Evolutionary conservation across 1,140 invertebrate species (phyloP).

Genomic region (Tribolium madens): DNA sequence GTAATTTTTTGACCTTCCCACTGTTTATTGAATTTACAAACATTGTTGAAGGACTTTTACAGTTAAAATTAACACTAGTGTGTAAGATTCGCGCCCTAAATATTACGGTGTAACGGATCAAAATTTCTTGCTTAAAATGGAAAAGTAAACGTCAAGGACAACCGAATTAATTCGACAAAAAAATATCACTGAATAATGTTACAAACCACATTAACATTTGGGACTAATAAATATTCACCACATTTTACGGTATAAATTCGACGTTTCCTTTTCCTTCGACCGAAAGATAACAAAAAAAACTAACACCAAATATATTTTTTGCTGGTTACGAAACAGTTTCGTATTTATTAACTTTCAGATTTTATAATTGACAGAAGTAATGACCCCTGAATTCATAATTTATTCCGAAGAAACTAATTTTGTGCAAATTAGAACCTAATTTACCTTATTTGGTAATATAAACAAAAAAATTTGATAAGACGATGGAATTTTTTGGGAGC

Average conservation of each 20-base stretch:
- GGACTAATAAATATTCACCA: slow-evolving; percentile 1
- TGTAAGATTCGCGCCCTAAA: slow-evolving; percentile 17
- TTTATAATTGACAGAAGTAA: slow-evolving; percentile 7
- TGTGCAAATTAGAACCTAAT: neutral
- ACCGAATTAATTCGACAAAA: neutral
- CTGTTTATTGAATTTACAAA: neutral
- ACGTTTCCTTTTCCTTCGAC: slow-evolving; percentile 14
- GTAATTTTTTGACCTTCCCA: slow-evolving; percentile 2
- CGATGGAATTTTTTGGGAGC: no score
- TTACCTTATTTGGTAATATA: neutral
- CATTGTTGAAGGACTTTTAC: neutral
- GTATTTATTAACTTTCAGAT: slow-evolving; percentile 11
- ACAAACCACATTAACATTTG: neutral
- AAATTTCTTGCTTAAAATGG: slow-evolving; percentile 5
- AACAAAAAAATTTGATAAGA: neutral
- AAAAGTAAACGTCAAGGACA: slow-evolving; percentile 5
- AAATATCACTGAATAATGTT: slow-evolving; percentile 18
- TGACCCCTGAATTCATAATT: slow-evolving; percentile 1
- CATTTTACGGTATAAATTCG: slow-evolving; percentile 8
- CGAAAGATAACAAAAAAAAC: neutral
- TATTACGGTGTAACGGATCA: slow-evolving; percentile 3
- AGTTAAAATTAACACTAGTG: slow-evolving; percentile 28
- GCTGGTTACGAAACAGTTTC: neutral
- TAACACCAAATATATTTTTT: neutral
- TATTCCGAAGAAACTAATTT: no score